Evolutionary conservation across 2,888 invertebrate species (phyloP).

Genomic region (Ephialtes manifestator): DNA sequence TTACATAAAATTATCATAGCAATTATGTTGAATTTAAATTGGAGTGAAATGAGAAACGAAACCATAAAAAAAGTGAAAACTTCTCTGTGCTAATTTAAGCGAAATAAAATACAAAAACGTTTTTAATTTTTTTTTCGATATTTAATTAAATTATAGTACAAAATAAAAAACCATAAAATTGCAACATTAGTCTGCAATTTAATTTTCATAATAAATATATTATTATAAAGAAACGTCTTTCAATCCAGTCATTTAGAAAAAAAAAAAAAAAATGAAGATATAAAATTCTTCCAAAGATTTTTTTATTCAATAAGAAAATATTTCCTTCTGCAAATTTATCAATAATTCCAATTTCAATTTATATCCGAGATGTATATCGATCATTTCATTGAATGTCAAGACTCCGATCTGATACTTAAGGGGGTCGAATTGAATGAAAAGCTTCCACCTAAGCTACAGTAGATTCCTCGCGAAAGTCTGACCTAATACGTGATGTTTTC

Average conservation of each 20-base stretch:
- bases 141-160: background rate
- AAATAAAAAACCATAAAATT: background rate
- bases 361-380: no score
- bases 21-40: background rate
- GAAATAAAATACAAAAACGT: no score
- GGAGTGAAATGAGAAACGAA: no score
- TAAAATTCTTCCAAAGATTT: background rate
- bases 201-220: background rate
- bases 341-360: no score
- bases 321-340: no score
- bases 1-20: background rate
- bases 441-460: conserved; percentile 3
- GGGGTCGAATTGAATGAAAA: background rate
- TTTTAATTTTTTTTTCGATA: background rate
- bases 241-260: background rate
- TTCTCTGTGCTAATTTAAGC: no score
- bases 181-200: background rate
- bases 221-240: background rate
- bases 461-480: background rate
- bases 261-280: background rate
- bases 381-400: background rate
- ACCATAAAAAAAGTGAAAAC: no score
- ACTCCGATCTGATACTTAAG: background rate
- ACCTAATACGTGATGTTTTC: conserved; percentile 60
- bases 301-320: no score